These are phyloP conservation scores for Lasiurus cinereus DNA, from an alignment of 2,113 vertebrate species.

Conservation along the genomic window DNA sequence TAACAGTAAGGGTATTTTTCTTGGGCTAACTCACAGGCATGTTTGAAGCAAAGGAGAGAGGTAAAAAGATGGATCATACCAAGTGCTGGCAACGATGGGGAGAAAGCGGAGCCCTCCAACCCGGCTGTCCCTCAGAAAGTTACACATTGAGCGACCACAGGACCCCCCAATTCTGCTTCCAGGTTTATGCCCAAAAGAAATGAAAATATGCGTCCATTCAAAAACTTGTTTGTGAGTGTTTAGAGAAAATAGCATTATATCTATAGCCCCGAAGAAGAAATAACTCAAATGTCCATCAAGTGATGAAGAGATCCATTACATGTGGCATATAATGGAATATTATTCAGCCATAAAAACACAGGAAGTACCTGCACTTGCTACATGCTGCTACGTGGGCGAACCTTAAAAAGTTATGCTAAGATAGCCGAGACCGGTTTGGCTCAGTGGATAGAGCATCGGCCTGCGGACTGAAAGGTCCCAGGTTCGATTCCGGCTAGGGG, in stretches of 20 bases:
- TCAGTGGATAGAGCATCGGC: no score
- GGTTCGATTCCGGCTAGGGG: no score
- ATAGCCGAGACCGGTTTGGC: background rate
- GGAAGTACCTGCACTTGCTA: background rate
- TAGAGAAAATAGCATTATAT: background rate
- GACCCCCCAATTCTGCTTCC: background rate
- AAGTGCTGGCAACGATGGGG: background rate
- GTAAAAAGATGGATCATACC: conserved; percentile 20
- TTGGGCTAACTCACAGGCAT: conserved; percentile 33
- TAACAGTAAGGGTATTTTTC: conserved; percentile 23
- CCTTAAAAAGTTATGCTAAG: background rate
- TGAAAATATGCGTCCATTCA: background rate
- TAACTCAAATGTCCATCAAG: background rate
- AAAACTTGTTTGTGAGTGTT: background rate
- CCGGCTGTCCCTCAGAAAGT: background rate
- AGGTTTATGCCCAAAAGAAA: background rate
- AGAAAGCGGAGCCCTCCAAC: background rate
- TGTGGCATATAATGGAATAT: conserved; percentile 1
- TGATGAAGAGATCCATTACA: background rate
- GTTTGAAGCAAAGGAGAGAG: conserved; percentile 4
- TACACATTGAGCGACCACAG: background rate
- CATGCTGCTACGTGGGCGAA: background rate
- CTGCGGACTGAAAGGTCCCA: no score
- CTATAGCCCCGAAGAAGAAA: conserved; percentile 10
- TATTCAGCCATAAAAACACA: conserved; percentile 39